A percentile compares a stretch with the other conserved stretches of the same genome.
phyloP scores from a whole-genome alignment of 1,140 invertebrate species.

The Cryptotermes secundus region DNA sequence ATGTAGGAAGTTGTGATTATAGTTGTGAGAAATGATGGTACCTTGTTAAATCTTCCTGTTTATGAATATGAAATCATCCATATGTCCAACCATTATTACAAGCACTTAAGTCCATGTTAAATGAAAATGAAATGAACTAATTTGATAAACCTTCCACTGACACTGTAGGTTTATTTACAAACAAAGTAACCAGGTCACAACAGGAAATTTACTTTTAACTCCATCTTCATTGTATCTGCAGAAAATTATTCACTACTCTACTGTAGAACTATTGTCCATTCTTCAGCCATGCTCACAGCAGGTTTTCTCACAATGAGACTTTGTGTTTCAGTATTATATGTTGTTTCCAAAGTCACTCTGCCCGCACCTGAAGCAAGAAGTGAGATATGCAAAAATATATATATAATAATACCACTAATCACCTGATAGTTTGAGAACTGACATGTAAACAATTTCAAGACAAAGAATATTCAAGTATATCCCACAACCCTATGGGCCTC shows the following conservation, averaged over 20 bases:
- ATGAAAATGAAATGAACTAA: neutral
- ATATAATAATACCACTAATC: no score
- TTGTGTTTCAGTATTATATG: conserved; percentile 57
- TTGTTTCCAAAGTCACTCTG: conserved; percentile 55
- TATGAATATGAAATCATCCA: neutral
- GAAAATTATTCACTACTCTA: conserved; percentile 29
- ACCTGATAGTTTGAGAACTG: no score
- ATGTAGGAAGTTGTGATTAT: no score
- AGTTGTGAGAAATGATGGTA: neutral
- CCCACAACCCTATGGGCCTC: no score
- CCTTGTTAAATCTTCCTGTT: neutral
- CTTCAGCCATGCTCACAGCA: conserved; percentile 72
- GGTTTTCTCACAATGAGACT: conserved; percentile 82
- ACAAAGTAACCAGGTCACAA: neutral
- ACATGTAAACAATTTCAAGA: no score
- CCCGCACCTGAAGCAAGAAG: conserved; percentile 53
- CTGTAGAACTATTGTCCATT: conserved; percentile 72
- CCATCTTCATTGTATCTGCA: neutral
- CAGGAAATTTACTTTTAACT: neutral
- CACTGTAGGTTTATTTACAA: neutral
- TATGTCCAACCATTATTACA: neutral
- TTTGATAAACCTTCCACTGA: neutral
- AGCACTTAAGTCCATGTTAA: neutral
- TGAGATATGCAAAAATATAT: neutral
- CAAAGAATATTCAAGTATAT: no score